These are phyloP conservation scores for Drosophila suzukii DNA, from an alignment of 1,140 invertebrate species.

Conservation along the genomic window DNA sequence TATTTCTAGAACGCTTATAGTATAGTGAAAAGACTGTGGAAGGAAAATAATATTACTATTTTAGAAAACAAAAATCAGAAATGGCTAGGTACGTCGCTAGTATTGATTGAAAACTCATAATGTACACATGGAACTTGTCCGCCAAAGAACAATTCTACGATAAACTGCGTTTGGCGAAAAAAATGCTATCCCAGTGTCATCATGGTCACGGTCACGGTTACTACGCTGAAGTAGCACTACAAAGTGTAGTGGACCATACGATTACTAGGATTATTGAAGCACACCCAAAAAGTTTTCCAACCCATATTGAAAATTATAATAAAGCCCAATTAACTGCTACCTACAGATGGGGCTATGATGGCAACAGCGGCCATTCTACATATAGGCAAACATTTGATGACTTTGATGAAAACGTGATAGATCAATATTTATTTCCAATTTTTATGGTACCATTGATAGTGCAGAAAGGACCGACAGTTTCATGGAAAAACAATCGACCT, in stretches of 20 bases:
- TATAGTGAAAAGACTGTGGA: not conserved
- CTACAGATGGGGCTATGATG: not conserved
- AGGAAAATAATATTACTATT: not conserved
- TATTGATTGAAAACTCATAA: not conserved
- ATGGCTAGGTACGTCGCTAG: constrained; percentile 5
- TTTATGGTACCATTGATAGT: too few species aligned
- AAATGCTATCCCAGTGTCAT: too few species aligned
- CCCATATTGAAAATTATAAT: not conserved
- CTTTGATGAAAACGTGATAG: too few species aligned
- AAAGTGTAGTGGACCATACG: not conserved
- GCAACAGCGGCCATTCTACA: not conserved
- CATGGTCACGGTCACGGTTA: too few species aligned
- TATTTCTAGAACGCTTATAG: constrained; percentile 6
- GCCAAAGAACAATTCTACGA: too few species aligned
- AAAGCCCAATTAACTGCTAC: not conserved
- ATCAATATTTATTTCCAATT: too few species aligned
- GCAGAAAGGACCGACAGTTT: too few species aligned
- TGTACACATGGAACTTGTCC: too few species aligned
- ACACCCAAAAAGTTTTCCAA: too few species aligned
- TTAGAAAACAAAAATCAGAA: not conserved
- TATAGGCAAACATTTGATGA: too few species aligned
- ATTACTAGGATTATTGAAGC: constrained; percentile 11
- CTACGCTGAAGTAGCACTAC: not conserved
- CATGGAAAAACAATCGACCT: not conserved
- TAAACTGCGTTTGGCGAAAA: too few species aligned